Percentiles rank a stretch among this genome's conserved stretches.
Conservation (phyloP, 1,140 invertebrate species). For the Heterodera schachtii region DNA sequence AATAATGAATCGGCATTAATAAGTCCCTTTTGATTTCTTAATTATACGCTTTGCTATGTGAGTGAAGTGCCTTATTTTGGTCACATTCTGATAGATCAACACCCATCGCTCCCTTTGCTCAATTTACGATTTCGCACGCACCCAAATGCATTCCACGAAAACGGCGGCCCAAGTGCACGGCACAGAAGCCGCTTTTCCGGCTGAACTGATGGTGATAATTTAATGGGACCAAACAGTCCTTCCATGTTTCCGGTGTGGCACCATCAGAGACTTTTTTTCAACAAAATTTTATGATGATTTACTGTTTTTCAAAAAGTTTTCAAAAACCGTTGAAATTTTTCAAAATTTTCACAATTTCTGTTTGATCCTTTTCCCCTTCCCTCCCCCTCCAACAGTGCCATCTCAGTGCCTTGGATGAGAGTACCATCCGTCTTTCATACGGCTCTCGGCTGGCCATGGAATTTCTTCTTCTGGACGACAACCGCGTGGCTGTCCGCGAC, state of each 20-base stretch:
- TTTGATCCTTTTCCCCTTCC: no score
- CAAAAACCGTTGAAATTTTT: no score
- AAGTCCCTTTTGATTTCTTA: no score
- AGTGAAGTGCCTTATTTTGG: no score
- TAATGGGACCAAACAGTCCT: no score
- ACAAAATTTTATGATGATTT: no score
- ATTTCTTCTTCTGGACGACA: conserved; percentile 41
- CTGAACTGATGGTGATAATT: conserved; percentile 28
- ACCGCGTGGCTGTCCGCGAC: conserved; percentile 39
- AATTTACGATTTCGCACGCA: conserved; percentile 8
- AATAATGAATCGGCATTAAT: no score
- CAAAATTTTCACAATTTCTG: no score
- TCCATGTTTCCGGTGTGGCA: no score
- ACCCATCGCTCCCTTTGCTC: conserved; percentile 20
- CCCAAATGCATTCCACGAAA: conserved; percentile 33
- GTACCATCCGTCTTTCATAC: conserved; percentile 36
- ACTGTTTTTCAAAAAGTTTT: no score
- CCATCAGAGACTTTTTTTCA: no score
- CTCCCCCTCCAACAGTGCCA: conserved; percentile 26
- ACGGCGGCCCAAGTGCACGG: conserved; percentile 32
- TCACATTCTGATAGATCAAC: conserved; percentile 21
- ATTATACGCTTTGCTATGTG: no score
- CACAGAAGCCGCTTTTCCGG: conserved; percentile 32
- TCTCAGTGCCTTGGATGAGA: conserved; percentile 27
- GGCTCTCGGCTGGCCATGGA: conserved; percentile 26